Evolutionary conservation across 2,113 vertebrate genomes (phyloP).

Genomic region (Emydocephalus ijimae): DNA sequence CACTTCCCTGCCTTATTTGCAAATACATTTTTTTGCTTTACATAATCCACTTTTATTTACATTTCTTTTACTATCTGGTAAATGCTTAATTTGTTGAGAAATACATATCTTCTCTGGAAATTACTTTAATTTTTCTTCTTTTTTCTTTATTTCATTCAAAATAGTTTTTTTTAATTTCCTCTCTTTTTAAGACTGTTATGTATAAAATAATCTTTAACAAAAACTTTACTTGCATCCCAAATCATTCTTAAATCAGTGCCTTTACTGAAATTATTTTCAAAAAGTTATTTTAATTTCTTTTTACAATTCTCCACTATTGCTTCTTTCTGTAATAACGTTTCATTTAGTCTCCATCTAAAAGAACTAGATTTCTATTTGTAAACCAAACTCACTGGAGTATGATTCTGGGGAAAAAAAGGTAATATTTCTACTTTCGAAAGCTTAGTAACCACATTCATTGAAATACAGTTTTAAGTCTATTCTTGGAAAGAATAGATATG

Average conservation of each 20-base stretch:
- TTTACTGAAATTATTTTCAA: background rate
- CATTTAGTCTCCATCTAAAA: background rate
- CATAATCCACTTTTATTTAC: background rate
- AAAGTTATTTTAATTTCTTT: background rate
- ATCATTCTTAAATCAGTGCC: background rate
- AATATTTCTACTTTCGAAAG: background rate
- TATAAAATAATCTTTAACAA: background rate
- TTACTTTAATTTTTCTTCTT: background rate
- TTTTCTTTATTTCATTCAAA: background rate
- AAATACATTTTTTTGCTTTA: background rate
- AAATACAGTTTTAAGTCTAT: background rate
- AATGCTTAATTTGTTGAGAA: background rate
- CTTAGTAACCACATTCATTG: background rate
- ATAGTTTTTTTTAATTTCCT: background rate
- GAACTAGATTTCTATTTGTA: background rate
- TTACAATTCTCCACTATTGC: background rate
- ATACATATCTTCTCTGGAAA: background rate
- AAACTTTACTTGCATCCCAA: background rate
- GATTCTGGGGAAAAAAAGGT: background rate
- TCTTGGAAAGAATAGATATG: background rate
- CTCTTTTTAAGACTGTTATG: background rate
- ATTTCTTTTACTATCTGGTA: background rate
- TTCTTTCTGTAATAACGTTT: background rate
- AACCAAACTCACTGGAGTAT: background rate
- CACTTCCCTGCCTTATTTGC: background rate